These are phyloP conservation scores for Xestobium rufovillosum DNA, from an alignment of 2,888 invertebrate genomes.

Conservation along the genomic window DNA sequence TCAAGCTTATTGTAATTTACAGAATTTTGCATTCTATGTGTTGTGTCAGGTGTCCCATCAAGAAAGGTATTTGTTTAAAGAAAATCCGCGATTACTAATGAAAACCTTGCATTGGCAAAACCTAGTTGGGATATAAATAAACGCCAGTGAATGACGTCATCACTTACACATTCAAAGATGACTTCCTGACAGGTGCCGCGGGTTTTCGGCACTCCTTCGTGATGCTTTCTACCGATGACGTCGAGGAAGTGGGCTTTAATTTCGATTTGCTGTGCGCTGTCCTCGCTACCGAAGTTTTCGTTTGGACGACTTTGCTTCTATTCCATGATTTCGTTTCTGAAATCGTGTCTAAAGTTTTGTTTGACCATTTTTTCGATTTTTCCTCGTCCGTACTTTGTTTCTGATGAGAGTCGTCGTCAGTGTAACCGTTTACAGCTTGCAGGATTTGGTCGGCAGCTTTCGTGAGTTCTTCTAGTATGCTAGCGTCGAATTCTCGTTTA, in stretches of 20 bases:
- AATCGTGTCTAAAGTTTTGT: slow-evolving; percentile 38
- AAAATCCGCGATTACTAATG: too few relatives aligned
- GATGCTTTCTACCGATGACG: slow-evolving; percentile 40
- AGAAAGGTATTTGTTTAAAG: too few relatives aligned
- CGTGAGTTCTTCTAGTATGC: slow-evolving; percentile 50
- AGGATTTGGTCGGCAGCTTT: slow-evolving; percentile 53
- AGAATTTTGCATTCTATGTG: too few relatives aligned
- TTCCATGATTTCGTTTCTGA: slow-evolving; percentile 42
- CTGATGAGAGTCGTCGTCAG: slow-evolving; percentile 43
- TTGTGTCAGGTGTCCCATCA: too few relatives aligned
- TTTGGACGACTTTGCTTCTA: slow-evolving; percentile 21
- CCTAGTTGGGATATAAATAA: too few relatives aligned
- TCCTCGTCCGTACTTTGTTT: slow-evolving; percentile 36
- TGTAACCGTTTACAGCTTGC: slow-evolving; percentile 48
- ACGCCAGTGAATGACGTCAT: too few relatives aligned
- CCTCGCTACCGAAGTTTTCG: slow-evolving; percentile 23
- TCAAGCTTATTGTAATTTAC: too few relatives aligned
- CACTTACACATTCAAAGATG: too few relatives aligned
- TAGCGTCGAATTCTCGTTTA: slow-evolving; percentile 34
- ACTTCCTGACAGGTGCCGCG: too few relatives aligned
- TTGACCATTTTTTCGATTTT: slow-evolving; percentile 25
- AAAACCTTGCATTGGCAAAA: too few relatives aligned
- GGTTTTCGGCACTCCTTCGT: slow-evolving; percentile 22
- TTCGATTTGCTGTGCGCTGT: slow-evolving; percentile 25
- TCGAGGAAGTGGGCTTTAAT: slow-evolving; percentile 37